Percentiles rank a stretch among this genome's conserved stretches.
phyloP scores from a whole-genome alignment of 2,888 invertebrate genomes.

The Omphaloscelis lunosa region DNA sequence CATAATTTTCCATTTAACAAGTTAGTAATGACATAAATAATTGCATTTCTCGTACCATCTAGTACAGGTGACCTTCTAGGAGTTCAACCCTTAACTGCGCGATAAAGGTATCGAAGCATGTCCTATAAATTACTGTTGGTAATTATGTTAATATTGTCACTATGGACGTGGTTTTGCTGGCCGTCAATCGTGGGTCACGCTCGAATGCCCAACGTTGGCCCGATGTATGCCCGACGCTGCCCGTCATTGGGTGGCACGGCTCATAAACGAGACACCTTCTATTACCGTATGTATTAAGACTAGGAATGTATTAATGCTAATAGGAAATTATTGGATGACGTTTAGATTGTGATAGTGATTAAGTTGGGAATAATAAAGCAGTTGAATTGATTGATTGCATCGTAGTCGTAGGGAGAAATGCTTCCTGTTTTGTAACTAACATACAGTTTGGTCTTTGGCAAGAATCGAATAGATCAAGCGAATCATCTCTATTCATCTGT shows the following conservation, averaged over 20 bases:
- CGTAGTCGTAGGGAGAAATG: background rate
- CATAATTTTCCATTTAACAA: conserved; percentile 65
- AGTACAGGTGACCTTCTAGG: conserved; percentile 53
- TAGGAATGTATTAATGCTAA: conserved; percentile 48
- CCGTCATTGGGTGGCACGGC: conserved; percentile 70
- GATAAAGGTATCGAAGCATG: conserved; percentile 62
- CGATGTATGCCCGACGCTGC: conserved; percentile 47
- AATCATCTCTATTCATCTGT: conserved; percentile 4
- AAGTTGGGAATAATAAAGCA: conserved; percentile 22
- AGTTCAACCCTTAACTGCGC: conserved; percentile 55
- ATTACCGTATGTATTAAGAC: conserved; percentile 72
- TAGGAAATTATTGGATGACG: conserved; percentile 45
- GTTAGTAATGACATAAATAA: conserved; percentile 61
- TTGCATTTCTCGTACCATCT: conserved; percentile 51
- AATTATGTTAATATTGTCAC: conserved; percentile 69
- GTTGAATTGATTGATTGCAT: conserved; percentile 29
- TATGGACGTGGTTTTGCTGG: conserved; percentile 56
- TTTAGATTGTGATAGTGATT: conserved; percentile 25
- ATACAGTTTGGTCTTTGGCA: conserved; percentile 10
- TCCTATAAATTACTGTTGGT: conserved; percentile 60
- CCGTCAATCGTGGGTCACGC: conserved; percentile 72
- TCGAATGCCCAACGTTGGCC: conserved; percentile 53
- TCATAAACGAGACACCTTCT: conserved; percentile 77
- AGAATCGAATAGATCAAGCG: conserved; percentile 18
- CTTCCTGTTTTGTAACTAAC: background rate